These are phyloP conservation scores for Dryomyza anilis DNA, from an alignment of 2,888 invertebrate genomes.

Conservation along the genomic window DNA sequence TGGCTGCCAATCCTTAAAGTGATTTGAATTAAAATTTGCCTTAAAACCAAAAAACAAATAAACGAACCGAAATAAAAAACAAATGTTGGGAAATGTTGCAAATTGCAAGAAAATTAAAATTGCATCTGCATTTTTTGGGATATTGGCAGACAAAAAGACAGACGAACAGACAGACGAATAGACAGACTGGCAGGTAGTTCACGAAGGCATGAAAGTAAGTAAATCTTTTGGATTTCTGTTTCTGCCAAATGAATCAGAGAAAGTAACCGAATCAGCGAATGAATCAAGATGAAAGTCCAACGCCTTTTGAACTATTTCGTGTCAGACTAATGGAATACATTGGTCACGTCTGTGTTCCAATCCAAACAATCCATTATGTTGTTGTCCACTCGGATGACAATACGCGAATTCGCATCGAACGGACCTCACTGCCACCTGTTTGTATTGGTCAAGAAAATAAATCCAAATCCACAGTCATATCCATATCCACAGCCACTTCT, in stretches of 20 bases:
- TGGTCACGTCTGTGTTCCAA: conserved; percentile 20
- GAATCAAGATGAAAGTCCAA: conserved; percentile 25
- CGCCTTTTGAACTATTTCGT: conserved; percentile 25
- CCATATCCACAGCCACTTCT: no score
- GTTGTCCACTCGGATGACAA: conserved; percentile 18
- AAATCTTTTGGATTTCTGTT: not conserved
- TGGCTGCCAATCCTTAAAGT: conserved; percentile 7
- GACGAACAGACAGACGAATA: no score
- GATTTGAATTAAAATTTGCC: conserved; percentile 6
- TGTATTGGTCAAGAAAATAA: conserved; percentile 2
- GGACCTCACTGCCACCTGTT: conserved; percentile 14
- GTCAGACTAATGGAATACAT: conserved; percentile 14
- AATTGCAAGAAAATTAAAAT: conserved; percentile 8
- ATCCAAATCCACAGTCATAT: no score
- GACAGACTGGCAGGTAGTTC: no score
- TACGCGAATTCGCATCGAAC: conserved; percentile 3
- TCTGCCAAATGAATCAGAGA: conserved; percentile 8
- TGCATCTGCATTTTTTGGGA: conserved; percentile 15
- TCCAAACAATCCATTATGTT: conserved; percentile 12
- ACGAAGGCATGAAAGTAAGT: conserved; percentile 5
- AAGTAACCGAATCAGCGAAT: conserved; percentile 14
- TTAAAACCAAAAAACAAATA: not conserved
- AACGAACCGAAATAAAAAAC: not conserved
- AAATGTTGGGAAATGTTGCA: not conserved
- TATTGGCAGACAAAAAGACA: no score